Conservation (phyloP, 35 echinoderm and acorn worm genomes). For the Strongylocentrotus purpuratus region DNA sequence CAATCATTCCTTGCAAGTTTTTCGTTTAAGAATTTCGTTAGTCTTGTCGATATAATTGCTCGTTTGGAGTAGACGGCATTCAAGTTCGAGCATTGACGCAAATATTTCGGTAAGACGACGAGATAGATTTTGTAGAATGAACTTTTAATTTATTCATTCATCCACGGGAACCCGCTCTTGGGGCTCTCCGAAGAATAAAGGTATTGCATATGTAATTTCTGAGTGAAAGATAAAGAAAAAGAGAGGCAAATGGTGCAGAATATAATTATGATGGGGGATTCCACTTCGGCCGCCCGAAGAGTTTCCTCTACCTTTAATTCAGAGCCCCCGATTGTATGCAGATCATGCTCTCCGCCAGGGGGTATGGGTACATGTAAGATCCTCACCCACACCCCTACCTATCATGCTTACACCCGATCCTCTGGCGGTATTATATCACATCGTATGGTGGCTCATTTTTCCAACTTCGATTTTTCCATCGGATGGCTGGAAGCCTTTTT, state of each 20-base stretch:
- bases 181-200: background rate
- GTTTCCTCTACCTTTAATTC: background rate
- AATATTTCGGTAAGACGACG: background rate
- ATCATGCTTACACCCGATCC: background rate
- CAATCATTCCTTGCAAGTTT: too few species aligned
- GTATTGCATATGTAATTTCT: background rate
- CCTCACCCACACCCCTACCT: background rate
- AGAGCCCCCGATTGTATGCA: background rate
- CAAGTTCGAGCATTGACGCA: background rate
- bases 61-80: background rate
- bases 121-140: background rate
- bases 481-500: background rate
- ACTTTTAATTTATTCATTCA: background rate
- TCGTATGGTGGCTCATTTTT: conserved; percentile 10
- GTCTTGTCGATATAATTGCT: background rate
- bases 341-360: background rate
- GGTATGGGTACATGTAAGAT: background rate
- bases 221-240: background rate
- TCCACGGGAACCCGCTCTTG: background rate
- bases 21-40: too few species aligned
- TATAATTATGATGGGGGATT: background rate
- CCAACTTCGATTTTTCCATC: background rate
- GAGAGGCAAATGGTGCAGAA: background rate
- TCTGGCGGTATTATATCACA: conserved; percentile 7
- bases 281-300: background rate